Percentiles rank a stretch among this genome's conserved stretches.
Evolutionary conservation across 2,888 invertebrate species (phyloP).

Genomic region (Peribatodes rhomboidaria): DNA sequence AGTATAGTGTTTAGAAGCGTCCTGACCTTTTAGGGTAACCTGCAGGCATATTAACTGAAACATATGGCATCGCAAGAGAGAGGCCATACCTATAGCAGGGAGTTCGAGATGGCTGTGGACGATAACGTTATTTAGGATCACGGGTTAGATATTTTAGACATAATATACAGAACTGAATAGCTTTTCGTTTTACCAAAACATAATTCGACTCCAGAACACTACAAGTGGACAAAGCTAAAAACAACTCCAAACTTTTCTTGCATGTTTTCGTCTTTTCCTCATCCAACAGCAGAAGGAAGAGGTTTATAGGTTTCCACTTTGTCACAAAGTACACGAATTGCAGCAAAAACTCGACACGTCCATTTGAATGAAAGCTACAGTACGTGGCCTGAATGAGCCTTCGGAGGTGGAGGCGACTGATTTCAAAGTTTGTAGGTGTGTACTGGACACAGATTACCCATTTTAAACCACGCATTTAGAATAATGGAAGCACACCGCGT

Average conservation of each 20-base stretch:
- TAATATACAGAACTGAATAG: too few relatives aligned
- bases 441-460: too few relatives aligned
- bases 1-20: not conserved
- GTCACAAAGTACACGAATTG: conserved; percentile 64
- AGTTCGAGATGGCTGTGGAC: too few relatives aligned
- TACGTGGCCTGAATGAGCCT: conserved; percentile 61
- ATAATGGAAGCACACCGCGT: too few relatives aligned
- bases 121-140: too few relatives aligned
- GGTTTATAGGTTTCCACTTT: conserved; percentile 56
- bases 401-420: conserved; percentile 48
- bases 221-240: not conserved
- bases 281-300: conserved; percentile 33
- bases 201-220: not conserved
- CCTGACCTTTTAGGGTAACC: not conserved
- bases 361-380: conserved; percentile 64
- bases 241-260: not conserved
- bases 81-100: too few relatives aligned
- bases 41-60: too few relatives aligned
- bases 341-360: conserved; percentile 58
- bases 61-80: too few relatives aligned
- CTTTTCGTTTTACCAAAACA: too few relatives aligned
- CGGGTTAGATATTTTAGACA: too few relatives aligned
- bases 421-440: conserved; percentile 49
- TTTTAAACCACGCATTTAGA: too few relatives aligned
- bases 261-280: conserved; percentile 20